Evolutionary conservation across 2,113 vertebrate genomes (phyloP).

Genomic region (Daubentonia madagascariensis): DNA sequence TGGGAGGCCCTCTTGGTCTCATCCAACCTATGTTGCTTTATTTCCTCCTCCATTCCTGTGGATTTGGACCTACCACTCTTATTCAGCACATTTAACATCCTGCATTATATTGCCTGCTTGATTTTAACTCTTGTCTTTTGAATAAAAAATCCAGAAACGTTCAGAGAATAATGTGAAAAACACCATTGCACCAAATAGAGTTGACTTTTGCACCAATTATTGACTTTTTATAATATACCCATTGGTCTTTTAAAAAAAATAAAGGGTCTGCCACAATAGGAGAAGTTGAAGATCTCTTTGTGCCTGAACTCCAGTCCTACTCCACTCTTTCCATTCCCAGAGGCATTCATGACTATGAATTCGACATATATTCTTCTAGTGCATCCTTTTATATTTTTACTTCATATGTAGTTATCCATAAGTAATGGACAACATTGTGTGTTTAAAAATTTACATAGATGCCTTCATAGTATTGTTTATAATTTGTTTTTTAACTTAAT

Average conservation of each 20-base stretch:
- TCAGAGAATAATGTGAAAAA: background rate
- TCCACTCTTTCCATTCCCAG: background rate
- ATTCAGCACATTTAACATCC: background rate
- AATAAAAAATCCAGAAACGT: background rate
- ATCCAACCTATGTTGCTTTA: background rate
- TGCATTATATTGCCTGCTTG: background rate
- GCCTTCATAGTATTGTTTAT: background rate
- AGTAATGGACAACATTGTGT: background rate
- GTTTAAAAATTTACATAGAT: background rate
- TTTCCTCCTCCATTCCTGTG: background rate
- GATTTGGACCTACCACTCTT: background rate
- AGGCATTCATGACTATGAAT: background rate
- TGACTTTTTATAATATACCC: background rate
- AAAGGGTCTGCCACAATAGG: background rate
- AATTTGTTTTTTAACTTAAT: background rate
- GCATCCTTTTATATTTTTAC: background rate
- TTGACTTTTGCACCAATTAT: background rate
- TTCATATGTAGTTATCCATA: background rate
- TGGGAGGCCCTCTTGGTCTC: background rate
- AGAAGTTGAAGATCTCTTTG: background rate
- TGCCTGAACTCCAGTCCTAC: background rate
- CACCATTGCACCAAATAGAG: background rate
- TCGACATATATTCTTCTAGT: background rate
- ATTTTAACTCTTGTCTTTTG: background rate
- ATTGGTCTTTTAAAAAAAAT: background rate